A percentile compares a stretch with the other conserved stretches of the same genome.
phyloP scores from a whole-genome alignment of 2,888 invertebrate genomes.

The Mantis religiosa region DNA sequence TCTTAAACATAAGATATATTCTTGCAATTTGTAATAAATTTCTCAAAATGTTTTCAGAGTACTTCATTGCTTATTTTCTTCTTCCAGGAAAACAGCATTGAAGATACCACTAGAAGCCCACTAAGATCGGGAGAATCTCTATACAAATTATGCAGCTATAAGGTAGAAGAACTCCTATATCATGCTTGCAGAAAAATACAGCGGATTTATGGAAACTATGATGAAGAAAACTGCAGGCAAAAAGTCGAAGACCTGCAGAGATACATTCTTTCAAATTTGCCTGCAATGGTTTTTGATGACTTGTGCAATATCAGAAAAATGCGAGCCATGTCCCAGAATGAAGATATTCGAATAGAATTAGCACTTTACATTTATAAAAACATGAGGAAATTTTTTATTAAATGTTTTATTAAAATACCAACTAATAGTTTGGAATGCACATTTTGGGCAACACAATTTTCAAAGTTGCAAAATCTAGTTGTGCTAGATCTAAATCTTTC shows the following conservation, averaged over 20 bases:
- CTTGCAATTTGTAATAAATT: too few relatives aligned
- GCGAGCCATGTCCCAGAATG: neutral
- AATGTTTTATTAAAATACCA: neutral
- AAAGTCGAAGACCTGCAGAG: constrained; percentile 23
- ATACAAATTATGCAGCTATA: constrained; percentile 9
- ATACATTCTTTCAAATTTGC: constrained; percentile 27
- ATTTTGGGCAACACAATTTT: constrained; percentile 32
- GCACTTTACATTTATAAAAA: constrained; percentile 31
- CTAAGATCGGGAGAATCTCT: constrained; percentile 17
- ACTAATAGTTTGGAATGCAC: constrained; percentile 9
- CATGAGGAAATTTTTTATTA: constrained; percentile 26
- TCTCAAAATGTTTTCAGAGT: too few relatives aligned
- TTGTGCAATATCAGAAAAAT: constrained; percentile 21
- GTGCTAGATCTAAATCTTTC: constrained; percentile 30
- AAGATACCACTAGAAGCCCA: too few relatives aligned
- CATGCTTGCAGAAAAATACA: constrained; percentile 28
- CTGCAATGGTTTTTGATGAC: constrained; percentile 29
- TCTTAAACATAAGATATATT: too few relatives aligned
- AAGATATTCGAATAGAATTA: constrained; percentile 26
- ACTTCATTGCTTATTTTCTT: too few relatives aligned
- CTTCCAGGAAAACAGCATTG: too few relatives aligned
- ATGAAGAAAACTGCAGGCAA: constrained; percentile 21
- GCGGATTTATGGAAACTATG: constrained; percentile 27
- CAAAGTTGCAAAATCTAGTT: constrained; percentile 25
- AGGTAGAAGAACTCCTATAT: constrained; percentile 26